phyloP scores from a whole-genome alignment of 2,888 invertebrate species.

The Dusona sp. region DNA sequence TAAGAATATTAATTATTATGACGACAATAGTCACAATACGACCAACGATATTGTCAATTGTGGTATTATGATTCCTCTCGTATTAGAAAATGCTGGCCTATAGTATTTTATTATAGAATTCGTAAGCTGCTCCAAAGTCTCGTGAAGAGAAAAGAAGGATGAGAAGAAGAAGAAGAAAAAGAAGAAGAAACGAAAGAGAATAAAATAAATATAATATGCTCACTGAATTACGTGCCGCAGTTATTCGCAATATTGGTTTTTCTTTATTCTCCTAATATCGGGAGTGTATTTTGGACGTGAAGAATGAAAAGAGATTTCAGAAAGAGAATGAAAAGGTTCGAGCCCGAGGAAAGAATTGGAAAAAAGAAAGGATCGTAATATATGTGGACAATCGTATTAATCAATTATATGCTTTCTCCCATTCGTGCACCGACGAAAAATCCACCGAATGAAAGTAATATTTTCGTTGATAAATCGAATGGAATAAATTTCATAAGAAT shows the following conservation, averaged over 20 bases:
- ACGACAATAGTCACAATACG: conserved; percentile 63
- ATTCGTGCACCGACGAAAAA: conserved; percentile 8
- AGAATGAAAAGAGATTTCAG: conserved; percentile 4
- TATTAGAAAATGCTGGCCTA: conserved; percentile 65
- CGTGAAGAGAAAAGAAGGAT: conserved; percentile 4
- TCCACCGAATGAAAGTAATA: not conserved
- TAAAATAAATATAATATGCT: conserved; percentile 34
- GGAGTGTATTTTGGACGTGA: conserved; percentile 40
- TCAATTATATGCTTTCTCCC: conserved; percentile 21
- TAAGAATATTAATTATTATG: conserved; percentile 5
- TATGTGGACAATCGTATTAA: conserved; percentile 53
- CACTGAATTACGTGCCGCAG: conserved; percentile 45
- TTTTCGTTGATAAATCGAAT: not conserved
- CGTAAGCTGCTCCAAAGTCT: conserved; percentile 53
- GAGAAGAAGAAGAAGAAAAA: not conserved
- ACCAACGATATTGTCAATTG: conserved; percentile 66
- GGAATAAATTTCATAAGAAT: not conserved
- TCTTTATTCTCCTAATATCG: conserved; percentile 15
- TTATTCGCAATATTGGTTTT: conserved; percentile 43
- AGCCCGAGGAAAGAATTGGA: conserved; percentile 6
- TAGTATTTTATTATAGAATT: conserved; percentile 64
- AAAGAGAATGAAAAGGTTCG: conserved; percentile 4
- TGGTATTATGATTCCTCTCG: conserved; percentile 64
- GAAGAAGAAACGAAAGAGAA: not conserved
- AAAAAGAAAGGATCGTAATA: conserved; percentile 20